A percentile compares a stretch with the other conserved stretches of the same genome.
Conservation (phyloP, 2,888 invertebrate species). For the Leptinotarsa haldemani region DNA sequence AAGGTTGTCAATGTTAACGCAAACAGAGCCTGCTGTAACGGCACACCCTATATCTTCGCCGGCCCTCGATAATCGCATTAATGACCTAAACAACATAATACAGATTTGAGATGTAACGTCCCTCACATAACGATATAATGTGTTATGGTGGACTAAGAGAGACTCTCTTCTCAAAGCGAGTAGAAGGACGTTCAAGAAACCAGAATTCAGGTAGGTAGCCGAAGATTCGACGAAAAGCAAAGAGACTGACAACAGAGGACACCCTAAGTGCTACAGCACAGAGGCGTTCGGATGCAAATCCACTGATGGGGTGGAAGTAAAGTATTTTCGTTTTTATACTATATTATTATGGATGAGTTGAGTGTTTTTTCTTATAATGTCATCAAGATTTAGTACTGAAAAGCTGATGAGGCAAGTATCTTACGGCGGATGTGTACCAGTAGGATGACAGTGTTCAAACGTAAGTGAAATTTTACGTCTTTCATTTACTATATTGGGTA, state of each 20-base stretch:
- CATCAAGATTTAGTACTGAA: too few species aligned
- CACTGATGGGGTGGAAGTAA: neutral
- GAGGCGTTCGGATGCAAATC: constrained; percentile 35
- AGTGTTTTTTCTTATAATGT: too few species aligned
- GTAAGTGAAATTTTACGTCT: too few species aligned
- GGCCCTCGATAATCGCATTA: constrained; percentile 13
- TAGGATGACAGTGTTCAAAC: too few species aligned
- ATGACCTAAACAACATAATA: constrained; percentile 20
- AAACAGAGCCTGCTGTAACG: neutral
- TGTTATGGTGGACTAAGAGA: neutral
- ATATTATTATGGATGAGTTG: too few species aligned
- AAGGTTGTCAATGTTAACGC: constrained; percentile 10
- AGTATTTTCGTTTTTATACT: neutral
- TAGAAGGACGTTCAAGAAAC: constrained; percentile 15
- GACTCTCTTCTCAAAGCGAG: neutral
- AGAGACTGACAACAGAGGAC: constrained; percentile 19
- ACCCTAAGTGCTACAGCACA: constrained; percentile 22
- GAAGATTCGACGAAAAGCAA: constrained; percentile 18
- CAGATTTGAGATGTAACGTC: constrained; percentile 17
- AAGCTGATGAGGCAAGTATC: too few species aligned
- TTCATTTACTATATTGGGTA: too few species aligned
- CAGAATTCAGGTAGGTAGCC: constrained; percentile 18
- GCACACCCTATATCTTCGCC: constrained; percentile 15
- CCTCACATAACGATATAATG: constrained; percentile 16
- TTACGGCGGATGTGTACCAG: too few species aligned